phyloP scores from a whole-genome alignment of 2,888 invertebrate species.

The Caenorhabditis plicata region DNA sequence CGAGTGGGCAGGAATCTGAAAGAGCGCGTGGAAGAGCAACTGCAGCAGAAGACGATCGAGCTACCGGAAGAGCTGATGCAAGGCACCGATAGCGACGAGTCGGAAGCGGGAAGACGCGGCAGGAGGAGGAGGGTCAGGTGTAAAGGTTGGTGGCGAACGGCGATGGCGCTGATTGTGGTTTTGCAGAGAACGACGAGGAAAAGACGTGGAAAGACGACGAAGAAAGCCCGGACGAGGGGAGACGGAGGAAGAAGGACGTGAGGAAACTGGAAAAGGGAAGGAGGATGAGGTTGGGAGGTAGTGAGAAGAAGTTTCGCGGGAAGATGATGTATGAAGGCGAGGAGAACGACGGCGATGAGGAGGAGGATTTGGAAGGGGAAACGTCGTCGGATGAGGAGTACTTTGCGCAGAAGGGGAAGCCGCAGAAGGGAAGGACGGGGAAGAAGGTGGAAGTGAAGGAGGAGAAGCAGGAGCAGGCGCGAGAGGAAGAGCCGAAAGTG shows the following conservation, averaged over 20 bases:
- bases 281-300: not conserved
- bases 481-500: no score
- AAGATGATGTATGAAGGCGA: not conserved
- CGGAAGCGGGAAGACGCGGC: slow-evolving; percentile 4
- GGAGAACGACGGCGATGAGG: not conserved
- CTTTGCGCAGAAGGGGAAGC: not conserved
- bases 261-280: not conserved
- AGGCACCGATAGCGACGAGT: no score
- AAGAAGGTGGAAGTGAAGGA: not conserved
- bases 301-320: slow-evolving; percentile 10
- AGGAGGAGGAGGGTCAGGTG: no score
- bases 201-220: no score
- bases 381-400: not conserved
- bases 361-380: not conserved
- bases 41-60: no score
- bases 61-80: no score
- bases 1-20: no score
- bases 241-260: slow-evolving; percentile 9
- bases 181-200: slow-evolving; percentile 1
- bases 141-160: no score
- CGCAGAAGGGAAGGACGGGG: not conserved
- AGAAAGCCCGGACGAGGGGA: no score
- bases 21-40: no score
- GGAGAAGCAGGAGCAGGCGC: no score
- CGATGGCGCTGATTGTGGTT: slow-evolving; percentile 10